Evolutionary conservation across 2,888 invertebrate genomes (phyloP), one percentile per base, ranked within the genome.

Genomic region (Mesorhabditis sp.): DNA sequence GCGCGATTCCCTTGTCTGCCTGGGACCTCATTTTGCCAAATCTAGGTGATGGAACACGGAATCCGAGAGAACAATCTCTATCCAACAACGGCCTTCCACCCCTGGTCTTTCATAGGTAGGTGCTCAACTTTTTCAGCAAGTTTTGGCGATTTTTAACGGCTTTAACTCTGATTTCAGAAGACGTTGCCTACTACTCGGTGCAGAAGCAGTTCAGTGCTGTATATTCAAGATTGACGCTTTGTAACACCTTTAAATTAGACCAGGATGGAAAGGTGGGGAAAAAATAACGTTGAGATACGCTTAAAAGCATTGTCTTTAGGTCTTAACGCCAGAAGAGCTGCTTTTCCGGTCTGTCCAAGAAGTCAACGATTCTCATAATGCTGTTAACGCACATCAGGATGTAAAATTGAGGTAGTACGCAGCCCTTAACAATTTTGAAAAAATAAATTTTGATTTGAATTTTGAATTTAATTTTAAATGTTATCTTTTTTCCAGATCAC

Each of bases 131-230:
- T 7, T 42, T 13, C 7, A 7, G n/a, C 7, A 15, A n/a, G 28
- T 28, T 28, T 28, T 28, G 2, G 28, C 28, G 2, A 28, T 2
- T 28, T 28, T 28, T 28, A 28, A 28, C 28, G 28, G 28, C 28
- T 28, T 28, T 28, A 28, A 28, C 28, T 41, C 61, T 10, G 41
- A 64, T 80, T 79, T 72, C 68, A 72, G 77, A 79, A 44, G 84
- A 88, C 86, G 94, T 95, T 43, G 94, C 96, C 5, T 93, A 92
- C 58, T 90, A 93, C 86, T 95, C 96, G 88, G 95, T 98, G 50
- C 95, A 96, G 87, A 93, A 93, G 87, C 96, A 98, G 87, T 97
- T 96, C 86, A 93, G 94, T 87, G 95, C 95, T 2, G 97, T 98
- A 4, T 97, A 97, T 86, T 96, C 96, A 82, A 90, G 97, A 77